phyloP scores from a whole-genome alignment of 2,113 vertebrate species.

The Lynx canadensis region DNA sequence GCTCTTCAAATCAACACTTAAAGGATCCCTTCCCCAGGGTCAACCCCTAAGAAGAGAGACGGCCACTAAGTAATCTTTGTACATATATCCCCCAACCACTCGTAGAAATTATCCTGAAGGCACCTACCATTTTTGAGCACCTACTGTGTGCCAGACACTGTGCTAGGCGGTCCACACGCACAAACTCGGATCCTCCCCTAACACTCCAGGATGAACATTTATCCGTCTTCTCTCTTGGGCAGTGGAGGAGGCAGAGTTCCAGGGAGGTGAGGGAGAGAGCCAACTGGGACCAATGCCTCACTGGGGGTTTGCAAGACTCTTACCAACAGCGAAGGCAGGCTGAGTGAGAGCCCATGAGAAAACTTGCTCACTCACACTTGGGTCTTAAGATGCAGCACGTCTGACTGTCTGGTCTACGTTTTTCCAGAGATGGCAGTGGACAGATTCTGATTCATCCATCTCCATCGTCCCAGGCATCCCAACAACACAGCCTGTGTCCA shows the following conservation, averaged over 20 bases:
- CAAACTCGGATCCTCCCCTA: neutral
- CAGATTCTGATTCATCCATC: neutral
- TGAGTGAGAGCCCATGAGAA: neutral
- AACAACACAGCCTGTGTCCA: neutral
- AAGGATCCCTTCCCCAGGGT: neutral
- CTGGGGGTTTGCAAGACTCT: neutral
- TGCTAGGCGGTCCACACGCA: neutral
- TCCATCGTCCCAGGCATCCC: neutral
- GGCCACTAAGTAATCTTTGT: no score
- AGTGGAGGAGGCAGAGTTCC: neutral
- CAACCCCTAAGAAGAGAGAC: neutral
- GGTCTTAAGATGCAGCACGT: neutral
- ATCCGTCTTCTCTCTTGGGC: neutral
- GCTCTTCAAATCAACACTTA: neutral
- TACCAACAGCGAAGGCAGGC: neutral
- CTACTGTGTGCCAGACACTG: neutral
- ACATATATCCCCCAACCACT: neutral
- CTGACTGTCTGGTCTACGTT: neutral
- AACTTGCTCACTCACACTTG: neutral
- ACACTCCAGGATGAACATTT: neutral
- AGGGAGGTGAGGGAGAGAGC: neutral
- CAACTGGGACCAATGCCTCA: neutral
- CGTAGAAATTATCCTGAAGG: neutral
- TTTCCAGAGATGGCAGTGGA: neutral
- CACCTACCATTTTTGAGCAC: neutral